phyloP scores from a whole-genome alignment of 2,888 invertebrate species.

The Drosophila helvetica region DNA sequence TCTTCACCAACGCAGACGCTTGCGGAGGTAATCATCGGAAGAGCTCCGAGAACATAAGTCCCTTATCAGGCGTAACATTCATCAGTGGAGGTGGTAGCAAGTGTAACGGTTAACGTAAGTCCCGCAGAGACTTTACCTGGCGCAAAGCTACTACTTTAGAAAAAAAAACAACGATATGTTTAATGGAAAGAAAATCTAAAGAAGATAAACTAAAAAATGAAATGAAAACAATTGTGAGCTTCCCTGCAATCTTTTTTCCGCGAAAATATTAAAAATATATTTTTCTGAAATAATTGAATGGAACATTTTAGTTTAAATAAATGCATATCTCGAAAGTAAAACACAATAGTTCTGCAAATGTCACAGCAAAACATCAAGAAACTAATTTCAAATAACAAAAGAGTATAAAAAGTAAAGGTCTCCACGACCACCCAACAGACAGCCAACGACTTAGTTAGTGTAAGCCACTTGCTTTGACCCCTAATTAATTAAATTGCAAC shows the following conservation, averaged over 20 bases:
- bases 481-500: constrained; percentile 45
- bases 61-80: constrained; percentile 5
- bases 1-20: constrained; percentile 68
- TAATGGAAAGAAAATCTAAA: neutral
- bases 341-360: neutral
- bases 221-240: neutral
- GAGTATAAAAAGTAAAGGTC: neutral
- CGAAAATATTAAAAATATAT: too few species aligned
- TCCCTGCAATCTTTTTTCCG: too few species aligned
- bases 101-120: neutral
- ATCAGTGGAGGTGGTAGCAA: neutral
- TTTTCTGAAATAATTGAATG: neutral
- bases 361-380: constrained; percentile 9
- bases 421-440: neutral
- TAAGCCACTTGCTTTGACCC: constrained; percentile 32
- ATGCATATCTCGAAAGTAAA: neutral
- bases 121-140: neutral
- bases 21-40: constrained; percentile 25
- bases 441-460: constrained; percentile 24
- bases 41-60: neutral
- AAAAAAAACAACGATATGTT: neutral
- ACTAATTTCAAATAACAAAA: neutral
- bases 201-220: neutral
- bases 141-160: neutral
- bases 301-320: neutral